A percentile compares a stretch with the other conserved stretches of the same genome.
Conservation (phyloP, 2,113 vertebrate species). For the Manacus vitellinus region DNA sequence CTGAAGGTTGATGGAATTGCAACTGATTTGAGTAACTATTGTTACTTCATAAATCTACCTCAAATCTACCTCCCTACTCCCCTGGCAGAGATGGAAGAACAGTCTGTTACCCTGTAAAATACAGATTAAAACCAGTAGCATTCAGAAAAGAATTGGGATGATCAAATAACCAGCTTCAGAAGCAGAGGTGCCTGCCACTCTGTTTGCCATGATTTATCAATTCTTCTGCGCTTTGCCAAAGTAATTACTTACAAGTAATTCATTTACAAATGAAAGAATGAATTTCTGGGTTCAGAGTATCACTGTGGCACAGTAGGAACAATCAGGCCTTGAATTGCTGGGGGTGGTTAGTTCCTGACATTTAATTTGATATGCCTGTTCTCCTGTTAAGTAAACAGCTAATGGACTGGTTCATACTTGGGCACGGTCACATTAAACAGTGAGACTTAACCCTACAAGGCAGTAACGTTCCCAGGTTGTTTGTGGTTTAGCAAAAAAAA, state of each 20-base stretch:
- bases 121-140: neutral
- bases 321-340: neutral
- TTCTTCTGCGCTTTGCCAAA: neutral
- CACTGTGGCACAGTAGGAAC: neutral
- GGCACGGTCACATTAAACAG: neutral
- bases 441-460: neutral
- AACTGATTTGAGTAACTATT: neutral
- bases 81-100: neutral
- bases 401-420: neutral
- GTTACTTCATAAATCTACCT: neutral
- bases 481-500: neutral
- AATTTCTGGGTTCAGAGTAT: neutral
- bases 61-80: neutral
- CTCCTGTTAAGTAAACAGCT: neutral
- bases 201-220: neutral
- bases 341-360: neutral
- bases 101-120: neutral
- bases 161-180: neutral
- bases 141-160: neutral
- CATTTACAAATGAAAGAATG: neutral
- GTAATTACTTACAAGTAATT: neutral
- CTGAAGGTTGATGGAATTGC: neutral
- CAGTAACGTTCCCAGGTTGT: neutral
- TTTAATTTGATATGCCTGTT: neutral
- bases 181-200: neutral